Evolutionary conservation across 1,140 invertebrate species (phyloP).

Genomic region (Heliconius eleuchia): DNA sequence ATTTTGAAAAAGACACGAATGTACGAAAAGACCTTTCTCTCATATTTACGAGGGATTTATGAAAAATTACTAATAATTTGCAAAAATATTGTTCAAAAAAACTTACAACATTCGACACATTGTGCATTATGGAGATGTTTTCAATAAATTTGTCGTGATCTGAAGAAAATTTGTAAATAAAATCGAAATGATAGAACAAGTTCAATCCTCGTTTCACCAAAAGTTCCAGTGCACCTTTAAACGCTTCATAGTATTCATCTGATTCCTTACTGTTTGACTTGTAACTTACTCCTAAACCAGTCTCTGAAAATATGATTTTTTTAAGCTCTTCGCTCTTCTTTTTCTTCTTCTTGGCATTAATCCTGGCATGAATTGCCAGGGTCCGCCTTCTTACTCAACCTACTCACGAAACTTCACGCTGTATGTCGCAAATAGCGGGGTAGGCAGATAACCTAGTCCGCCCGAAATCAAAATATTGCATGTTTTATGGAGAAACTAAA

Average conservation of each 20-base stretch:
- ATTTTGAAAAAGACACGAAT: too few relatives aligned
- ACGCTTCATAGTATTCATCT: conserved; percentile 55
- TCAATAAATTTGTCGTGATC: conserved; percentile 42
- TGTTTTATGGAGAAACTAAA: too few relatives aligned
- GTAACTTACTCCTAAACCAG: conserved; percentile 48
- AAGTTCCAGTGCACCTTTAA: conserved; percentile 49
- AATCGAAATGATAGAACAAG: conserved; percentile 47
- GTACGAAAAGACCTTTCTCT: too few relatives aligned
- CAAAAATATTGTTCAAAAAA: neutral
- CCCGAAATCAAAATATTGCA: too few relatives aligned
- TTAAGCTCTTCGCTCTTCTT: too few relatives aligned
- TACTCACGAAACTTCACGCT: too few relatives aligned
- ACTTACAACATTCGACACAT: conserved; percentile 54
- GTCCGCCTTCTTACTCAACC: too few relatives aligned
- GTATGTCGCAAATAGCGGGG: too few relatives aligned
- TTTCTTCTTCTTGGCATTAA: too few relatives aligned
- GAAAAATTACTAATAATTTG: neutral
- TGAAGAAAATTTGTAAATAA: conserved; percentile 50
- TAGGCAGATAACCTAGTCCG: too few relatives aligned
- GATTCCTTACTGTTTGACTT: conserved; percentile 49
- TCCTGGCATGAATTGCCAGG: neutral
- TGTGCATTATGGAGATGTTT: conserved; percentile 46
- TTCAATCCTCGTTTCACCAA: conserved; percentile 51
- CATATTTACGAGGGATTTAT: too few relatives aligned
- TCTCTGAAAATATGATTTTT: conserved; percentile 46